Evolutionary conservation across 2,797 vertebrate genomes (phyloP).

Genomic region (Ibycter americanus): DNA sequence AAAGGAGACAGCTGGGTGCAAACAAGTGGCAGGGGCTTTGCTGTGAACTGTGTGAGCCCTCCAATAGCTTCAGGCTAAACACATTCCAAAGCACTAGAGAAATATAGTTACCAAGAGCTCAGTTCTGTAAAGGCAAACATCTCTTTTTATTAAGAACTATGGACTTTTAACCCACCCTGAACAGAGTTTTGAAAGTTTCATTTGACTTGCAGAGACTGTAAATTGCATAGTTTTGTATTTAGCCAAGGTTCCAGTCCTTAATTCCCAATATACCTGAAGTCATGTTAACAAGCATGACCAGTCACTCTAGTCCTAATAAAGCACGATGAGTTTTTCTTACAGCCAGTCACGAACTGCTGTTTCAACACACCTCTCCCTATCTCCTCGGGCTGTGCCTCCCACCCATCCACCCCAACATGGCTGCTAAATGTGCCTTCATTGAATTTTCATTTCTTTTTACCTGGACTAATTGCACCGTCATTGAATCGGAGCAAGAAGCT

Average conservation of each 20-base stretch:
- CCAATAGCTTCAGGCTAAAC: neutral
- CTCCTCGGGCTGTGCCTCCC: neutral
- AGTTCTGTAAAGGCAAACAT: neutral
- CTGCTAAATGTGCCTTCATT: neutral
- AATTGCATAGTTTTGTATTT: neutral
- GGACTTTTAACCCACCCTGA: neutral
- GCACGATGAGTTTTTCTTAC: neutral
- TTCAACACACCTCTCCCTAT: neutral
- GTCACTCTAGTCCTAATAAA: neutral
- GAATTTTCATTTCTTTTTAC: neutral
- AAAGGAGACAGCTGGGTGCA: neutral
- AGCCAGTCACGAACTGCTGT: neutral
- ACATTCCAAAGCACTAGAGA: neutral
- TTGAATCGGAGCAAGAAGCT: neutral
- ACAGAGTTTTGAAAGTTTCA: neutral
- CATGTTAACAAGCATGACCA: neutral
- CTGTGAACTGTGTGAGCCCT: neutral
- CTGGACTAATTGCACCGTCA: neutral
- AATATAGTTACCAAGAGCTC: neutral
- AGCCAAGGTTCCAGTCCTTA: neutral
- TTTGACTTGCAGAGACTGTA: neutral
- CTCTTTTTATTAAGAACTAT: neutral
- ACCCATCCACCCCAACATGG: no score
- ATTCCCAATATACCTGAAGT: neutral
- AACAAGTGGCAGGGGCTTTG: neutral